Base-by-base conservation (phyloP, 2,113 vertebrate genomes). In the Chitala chitala region DNA sequence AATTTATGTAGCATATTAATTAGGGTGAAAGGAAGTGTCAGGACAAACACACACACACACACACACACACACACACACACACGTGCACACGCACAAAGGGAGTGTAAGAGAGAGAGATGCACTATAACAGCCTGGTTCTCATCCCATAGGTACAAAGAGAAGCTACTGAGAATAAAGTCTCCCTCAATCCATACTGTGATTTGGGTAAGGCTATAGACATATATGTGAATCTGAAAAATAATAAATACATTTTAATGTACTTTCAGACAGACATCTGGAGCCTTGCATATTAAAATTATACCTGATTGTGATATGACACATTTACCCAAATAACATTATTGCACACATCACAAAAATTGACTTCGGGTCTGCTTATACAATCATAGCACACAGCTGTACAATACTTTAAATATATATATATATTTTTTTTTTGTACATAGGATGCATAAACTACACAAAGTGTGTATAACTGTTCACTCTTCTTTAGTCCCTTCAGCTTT, bases 1-100 rank as follows among this genome's bases (percentile, higher is more conserved):
- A 87, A 87, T 68, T 65, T 89, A 87, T 59, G 58, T 72, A 87
- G 84, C 86, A 84, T 89, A 89, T 89, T 86, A 87, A 87, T 86
- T 86, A 64, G 46, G 69, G 29, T 26, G 17, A 86, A 85, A 88
- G 82, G 88, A 77, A 82, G 77, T 81, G 55, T 12, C 36, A 1
- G 15, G 64, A 40, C 36, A 33, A 51, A 20, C 69, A 33, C 69
- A 31, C 69, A 71, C 69, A 54, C 50, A 29, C 12, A 55, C 69
- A 55, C 50, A 38, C 69, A 38, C 50, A 36, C 48, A 24, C 69
- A 31, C 13, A 54, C 68, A 70, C 48, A 54, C 50, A 36, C 50
- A 53, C 69, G 5, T 46, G 22, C 29, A 36, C 50, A 36, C 24
- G 56, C 20, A 73, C 24, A 44, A 36, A 44, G 61, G 48, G 50